Conservation (phyloP, 2,113 vertebrate species). For the Ranitomeya variabilis region DNA sequence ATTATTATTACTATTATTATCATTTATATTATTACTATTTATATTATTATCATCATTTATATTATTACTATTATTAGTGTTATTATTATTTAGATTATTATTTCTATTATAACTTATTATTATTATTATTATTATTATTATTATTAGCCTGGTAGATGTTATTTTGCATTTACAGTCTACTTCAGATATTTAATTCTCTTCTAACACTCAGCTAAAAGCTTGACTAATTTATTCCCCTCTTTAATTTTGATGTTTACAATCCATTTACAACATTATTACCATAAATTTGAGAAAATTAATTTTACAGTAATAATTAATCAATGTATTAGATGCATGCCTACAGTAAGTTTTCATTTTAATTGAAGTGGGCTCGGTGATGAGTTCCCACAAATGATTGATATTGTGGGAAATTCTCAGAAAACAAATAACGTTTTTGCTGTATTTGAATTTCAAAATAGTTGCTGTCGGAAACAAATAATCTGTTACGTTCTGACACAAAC, state of each 20-base stretch:
- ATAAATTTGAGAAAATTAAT: slow-evolving; percentile 26
- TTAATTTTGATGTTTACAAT: neutral
- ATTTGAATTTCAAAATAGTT: slow-evolving; percentile 1
- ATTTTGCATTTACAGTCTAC: neutral
- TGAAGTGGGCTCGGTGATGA: neutral
- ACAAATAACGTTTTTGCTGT: neutral
- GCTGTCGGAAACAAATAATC: neutral
- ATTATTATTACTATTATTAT: too few relatives aligned
- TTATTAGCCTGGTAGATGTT: too few relatives aligned
- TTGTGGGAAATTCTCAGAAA: slow-evolving; percentile 18
- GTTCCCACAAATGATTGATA: slow-evolving; percentile 26
- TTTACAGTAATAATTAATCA: slow-evolving; percentile 21
- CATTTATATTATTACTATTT: too few relatives aligned
- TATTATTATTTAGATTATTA: too few relatives aligned
- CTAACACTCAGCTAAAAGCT: too few relatives aligned
- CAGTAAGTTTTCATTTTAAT: slow-evolving; percentile 23
- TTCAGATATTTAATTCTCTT: neutral
- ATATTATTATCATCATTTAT: too few relatives aligned
- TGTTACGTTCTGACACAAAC: neutral
- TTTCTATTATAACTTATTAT: too few relatives aligned
- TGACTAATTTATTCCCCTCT: slow-evolving; percentile 3
- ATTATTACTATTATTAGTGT: too few relatives aligned
- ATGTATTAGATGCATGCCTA: neutral
- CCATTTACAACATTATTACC: slow-evolving; percentile 19
- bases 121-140: too few relatives aligned